These are phyloP conservation scores for Enteromius paludinosus DNA, from an alignment of 2,797 vertebrate genomes.

Conservation along the genomic window DNA sequence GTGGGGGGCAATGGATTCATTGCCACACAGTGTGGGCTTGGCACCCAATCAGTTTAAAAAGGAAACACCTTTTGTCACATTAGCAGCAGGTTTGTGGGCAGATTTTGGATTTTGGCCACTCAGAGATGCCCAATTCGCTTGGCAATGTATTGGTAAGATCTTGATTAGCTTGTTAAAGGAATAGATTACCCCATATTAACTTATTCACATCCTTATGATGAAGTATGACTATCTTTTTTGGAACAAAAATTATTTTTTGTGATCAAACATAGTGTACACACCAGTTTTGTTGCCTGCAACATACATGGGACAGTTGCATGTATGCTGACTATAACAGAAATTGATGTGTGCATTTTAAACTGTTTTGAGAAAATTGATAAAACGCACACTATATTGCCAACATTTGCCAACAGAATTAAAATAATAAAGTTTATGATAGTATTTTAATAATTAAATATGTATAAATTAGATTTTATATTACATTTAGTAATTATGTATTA, in stretches of 20 bases:
- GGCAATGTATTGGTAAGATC: constrained; percentile 24
- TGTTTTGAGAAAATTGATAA: background rate
- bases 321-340: background rate
- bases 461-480: background rate
- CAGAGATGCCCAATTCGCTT: constrained; percentile 23
- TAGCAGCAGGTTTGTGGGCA: constrained; percentile 51
- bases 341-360: background rate
- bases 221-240: background rate
- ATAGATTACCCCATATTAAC: background rate
- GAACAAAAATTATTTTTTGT: background rate
- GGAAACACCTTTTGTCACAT: constrained; percentile 61
- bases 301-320: too few relatives aligned
- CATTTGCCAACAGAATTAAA: background rate
- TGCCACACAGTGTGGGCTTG: constrained; percentile 53
- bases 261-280: background rate
- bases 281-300: background rate
- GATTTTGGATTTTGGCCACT: constrained; percentile 39
- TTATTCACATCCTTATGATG: background rate
- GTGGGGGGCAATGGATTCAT: constrained; percentile 48
- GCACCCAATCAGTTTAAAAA: constrained; percentile 54
- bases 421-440: background rate
- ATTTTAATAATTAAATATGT: background rate
- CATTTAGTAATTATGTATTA: background rate
- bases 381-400: background rate
- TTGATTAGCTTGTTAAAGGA: constrained; percentile 11